Percentiles rank a stretch among this genome's conserved stretches.
Conservation (phyloP, 2,113 vertebrate species). For the Cervus canadensis region DNA sequence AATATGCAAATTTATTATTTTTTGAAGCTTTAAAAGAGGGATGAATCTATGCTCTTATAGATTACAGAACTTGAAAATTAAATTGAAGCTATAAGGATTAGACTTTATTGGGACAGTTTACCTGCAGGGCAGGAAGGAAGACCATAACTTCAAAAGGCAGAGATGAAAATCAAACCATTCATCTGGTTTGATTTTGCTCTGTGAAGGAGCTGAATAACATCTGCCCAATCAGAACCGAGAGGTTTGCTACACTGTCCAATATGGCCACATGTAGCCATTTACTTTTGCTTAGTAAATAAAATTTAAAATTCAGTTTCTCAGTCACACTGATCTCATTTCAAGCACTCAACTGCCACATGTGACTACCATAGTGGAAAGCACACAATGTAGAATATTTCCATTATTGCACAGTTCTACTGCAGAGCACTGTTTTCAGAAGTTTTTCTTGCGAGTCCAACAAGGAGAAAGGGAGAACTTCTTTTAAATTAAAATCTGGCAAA, state of each 20-base stretch:
- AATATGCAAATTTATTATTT: neutral
- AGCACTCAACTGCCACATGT: neutral
- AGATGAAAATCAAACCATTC: neutral
- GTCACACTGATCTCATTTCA: neutral
- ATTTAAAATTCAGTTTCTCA: neutral
- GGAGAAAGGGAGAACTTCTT: neutral
- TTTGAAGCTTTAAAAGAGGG: neutral
- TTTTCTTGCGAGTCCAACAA: neutral
- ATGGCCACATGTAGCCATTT: neutral
- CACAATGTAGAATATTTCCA: neutral
- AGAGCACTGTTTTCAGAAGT: neutral
- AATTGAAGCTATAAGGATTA: neutral
- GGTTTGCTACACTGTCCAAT: neutral
- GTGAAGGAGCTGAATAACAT: neutral
- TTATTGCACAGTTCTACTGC: neutral
- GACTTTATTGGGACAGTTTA: constrained; percentile 9
- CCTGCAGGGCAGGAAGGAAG: neutral
- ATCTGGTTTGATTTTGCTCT: neutral
- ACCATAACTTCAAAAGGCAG: neutral
- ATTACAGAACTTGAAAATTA: neutral
- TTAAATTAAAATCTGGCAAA: neutral
- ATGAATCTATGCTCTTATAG: neutral
- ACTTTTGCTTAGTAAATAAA: neutral
- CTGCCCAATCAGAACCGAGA: neutral
- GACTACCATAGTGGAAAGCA: neutral